A percentile compares a stretch with the other conserved stretches of the same genome.
Evolutionary conservation across 1,140 invertebrate genomes (phyloP).

Genomic region (Stenopsyche tienmushanensis): DNA sequence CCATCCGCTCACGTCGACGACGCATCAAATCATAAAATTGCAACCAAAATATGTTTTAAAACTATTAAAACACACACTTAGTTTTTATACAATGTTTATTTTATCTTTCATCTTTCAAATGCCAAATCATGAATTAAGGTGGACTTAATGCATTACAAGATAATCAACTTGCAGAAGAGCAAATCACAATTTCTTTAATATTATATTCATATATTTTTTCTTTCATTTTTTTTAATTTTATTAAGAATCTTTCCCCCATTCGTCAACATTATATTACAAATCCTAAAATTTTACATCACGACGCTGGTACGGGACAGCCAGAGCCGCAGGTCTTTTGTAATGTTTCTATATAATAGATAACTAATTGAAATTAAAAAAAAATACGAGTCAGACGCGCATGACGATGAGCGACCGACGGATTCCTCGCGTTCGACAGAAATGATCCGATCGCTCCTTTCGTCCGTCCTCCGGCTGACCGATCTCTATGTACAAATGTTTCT

Average conservation of each 20-base stretch:
- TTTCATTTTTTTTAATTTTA: constrained; percentile 7
- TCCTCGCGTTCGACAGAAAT: too few species aligned
- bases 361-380: too few species aligned
- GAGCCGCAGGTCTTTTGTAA: neutral
- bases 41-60: too few species aligned
- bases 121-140: constrained; percentile 16
- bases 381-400: too few species aligned
- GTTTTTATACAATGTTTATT: constrained; percentile 20
- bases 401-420: too few species aligned
- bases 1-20: too few species aligned
- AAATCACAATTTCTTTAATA: constrained; percentile 23
- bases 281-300: constrained; percentile 4
- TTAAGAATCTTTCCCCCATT: constrained; percentile 14
- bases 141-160: constrained; percentile 15
- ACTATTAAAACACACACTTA: constrained; percentile 6
- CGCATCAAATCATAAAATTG: too few species aligned
- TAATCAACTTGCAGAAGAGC: constrained; percentile 21
- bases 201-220: constrained; percentile 5
- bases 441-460: too few species aligned
- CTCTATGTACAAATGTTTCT: too few species aligned
- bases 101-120: constrained; percentile 20
- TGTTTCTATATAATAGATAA: neutral
- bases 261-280: constrained; percentile 11
- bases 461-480: too few species aligned
- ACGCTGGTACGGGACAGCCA: constrained; percentile 2